Evolutionary conservation across 2,888 invertebrate genomes (phyloP).

Genomic region (Leptinotarsa juncta): DNA sequence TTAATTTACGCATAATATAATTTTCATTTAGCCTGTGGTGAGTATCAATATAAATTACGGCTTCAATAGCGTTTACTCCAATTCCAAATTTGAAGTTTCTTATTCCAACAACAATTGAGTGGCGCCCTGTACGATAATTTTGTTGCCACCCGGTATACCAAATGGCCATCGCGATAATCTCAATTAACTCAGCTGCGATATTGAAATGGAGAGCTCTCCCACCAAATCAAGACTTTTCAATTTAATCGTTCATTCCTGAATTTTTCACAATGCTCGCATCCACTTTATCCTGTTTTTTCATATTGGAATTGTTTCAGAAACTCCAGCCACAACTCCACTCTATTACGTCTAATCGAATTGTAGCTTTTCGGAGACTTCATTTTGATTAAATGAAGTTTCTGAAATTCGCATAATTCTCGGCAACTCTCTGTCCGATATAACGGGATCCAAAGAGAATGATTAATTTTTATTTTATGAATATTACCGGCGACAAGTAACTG

Average conservation of each 20-base stretch:
- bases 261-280: conserved; percentile 4
- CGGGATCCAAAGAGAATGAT: conserved; percentile 12
- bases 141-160: too few species aligned
- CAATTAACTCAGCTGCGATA: neutral
- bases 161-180: too few species aligned
- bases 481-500: conserved; percentile 18
- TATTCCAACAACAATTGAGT: too few species aligned
- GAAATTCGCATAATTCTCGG: conserved; percentile 7
- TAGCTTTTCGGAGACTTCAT: conserved; percentile 12
- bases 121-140: too few species aligned
- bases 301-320: conserved; percentile 13
- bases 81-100: too few species aligned
- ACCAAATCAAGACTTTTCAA: neutral
- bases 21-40: too few species aligned
- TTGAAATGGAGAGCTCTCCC: neutral
- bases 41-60: too few species aligned
- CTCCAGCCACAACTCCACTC: conserved; percentile 10
- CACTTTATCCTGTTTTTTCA: neutral
- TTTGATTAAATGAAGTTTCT: conserved; percentile 12
- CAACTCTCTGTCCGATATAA: neutral
- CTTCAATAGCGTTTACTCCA: too few species aligned
- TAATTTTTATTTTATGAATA: conserved; percentile 20
- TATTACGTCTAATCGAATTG: conserved; percentile 17
- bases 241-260: neutral
- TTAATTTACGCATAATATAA: too few species aligned